A percentile compares a stretch with the other conserved stretches of the same genome.
Conservation (phyloP, 1,140 invertebrate species). For the Pentalonia nigronervosa region DNA sequence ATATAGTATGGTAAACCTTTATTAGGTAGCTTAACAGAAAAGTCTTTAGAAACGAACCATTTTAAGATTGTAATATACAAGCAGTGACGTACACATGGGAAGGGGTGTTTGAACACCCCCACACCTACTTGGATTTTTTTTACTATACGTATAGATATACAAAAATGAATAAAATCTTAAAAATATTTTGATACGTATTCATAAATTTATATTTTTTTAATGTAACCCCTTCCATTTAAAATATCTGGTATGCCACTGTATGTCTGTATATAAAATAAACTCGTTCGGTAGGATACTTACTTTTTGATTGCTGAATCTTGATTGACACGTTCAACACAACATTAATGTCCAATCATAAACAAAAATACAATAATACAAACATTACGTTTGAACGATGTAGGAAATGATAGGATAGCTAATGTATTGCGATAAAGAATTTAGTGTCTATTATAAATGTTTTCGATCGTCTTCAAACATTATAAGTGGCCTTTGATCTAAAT, state of each 20-base stretch:
- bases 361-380: background rate
- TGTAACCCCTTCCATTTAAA: too few relatives aligned
- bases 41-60: background rate
- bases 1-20: background rate
- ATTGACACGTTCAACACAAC: background rate
- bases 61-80: background rate
- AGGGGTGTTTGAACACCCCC: too few relatives aligned
- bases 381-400: background rate
- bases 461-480: background rate
- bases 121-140: too few relatives aligned
- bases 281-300: background rate
- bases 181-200: too few relatives aligned
- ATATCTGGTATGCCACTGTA: too few relatives aligned
- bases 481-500: background rate
- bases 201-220: too few relatives aligned
- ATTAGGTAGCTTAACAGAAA: background rate
- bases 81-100: too few relatives aligned
- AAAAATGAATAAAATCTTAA: too few relatives aligned
- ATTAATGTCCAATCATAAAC: background rate
- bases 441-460: background rate
- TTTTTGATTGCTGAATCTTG: background rate
- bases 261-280: background rate
- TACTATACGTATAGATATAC: too few relatives aligned
- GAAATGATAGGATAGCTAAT: constrained; percentile 17
- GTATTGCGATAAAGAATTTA: background rate